Conservation (phyloP, 2,888 invertebrate genomes). For the Cyrtodaria siliqua region DNA sequence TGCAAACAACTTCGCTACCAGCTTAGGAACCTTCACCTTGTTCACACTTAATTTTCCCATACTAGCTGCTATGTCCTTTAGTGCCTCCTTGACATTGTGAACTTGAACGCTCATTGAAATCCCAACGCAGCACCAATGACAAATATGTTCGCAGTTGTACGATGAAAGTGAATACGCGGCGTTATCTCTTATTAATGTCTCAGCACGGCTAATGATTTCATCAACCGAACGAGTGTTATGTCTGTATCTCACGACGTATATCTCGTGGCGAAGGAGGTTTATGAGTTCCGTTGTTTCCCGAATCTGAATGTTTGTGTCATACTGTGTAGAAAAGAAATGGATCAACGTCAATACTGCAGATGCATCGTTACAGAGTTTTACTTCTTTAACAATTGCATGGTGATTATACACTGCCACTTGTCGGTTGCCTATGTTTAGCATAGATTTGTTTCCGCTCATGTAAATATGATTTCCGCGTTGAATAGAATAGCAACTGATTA, state of each 20-base stretch:
- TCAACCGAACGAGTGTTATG: constrained; percentile 16
- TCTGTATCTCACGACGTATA: constrained; percentile 37
- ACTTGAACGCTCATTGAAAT: constrained; percentile 33
- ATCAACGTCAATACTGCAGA: constrained; percentile 26
- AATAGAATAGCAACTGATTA: too few relatives aligned
- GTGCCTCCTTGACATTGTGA: not conserved
- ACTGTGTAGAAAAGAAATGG: constrained; percentile 34
- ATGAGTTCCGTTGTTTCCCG: constrained; percentile 33
- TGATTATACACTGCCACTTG: constrained; percentile 27
- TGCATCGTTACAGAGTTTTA: not conserved
- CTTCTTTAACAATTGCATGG: constrained; percentile 48
- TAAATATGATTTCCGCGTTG: constrained; percentile 26
- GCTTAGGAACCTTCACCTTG: constrained; percentile 25
- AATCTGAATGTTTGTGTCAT: constrained; percentile 21
- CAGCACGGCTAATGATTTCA: constrained; percentile 31
- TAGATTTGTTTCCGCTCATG: constrained; percentile 17
- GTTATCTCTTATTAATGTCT: constrained; percentile 4
- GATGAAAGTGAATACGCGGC: not conserved
- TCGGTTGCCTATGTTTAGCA: constrained; percentile 9
- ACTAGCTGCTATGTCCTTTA: constrained; percentile 9
- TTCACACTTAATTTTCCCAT: constrained; percentile 12
- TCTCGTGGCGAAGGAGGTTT: constrained; percentile 25
- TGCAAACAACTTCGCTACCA: constrained; percentile 10
- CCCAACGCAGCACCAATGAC: constrained; percentile 45
- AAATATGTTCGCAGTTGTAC: constrained; percentile 48